Evolutionary conservation across 2,797 vertebrate genomes (phyloP), one percentile per base, ranked within the genome.

Genomic region (Alosa sapidissima): DNA sequence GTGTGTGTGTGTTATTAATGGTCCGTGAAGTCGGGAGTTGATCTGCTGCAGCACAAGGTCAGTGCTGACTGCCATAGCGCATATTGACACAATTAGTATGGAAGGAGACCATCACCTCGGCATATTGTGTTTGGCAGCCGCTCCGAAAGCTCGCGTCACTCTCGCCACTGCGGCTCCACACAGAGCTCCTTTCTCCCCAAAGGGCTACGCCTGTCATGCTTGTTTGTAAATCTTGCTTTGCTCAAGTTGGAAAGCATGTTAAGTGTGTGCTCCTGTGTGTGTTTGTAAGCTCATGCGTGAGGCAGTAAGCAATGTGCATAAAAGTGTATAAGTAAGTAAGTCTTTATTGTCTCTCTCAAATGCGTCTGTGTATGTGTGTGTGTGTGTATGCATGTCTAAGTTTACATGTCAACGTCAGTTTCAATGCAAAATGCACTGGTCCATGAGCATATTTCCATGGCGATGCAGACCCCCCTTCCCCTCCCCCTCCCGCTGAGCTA

Each of bases 51-150:
- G 87, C 88, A 88, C 88, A 90, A 91, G 90, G 90, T 92, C 85
- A 75, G 82, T 88, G 84, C 86, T 87, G 92, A 89, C 86, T 90
- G 92, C 89, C 90, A 92, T 91, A 85, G 84, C 89, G 88, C 93
- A 93, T 89, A 91, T 89, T 94, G 93, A 94, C 93, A 91, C 93
- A 92, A 94, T 95, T 94, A 95, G 91, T 88, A 90, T 87, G 87
- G 92, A 90, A 88, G 85, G 78, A 88, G 86, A 90, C 88, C 90
- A 89, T 91, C 84, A 89, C 92, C 91, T 93, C 92, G 90, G 85
- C 84, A 88, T 93, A 89, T 93, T 94, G 91, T 93, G 88, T 89
- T 95, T 95, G 94, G 94, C 93, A 65, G 87, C 6, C 88, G 87
- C 86, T 91, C 91, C 88, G 89, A 89, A 87, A 87, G 89, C 84